These are phyloP conservation scores for Virgularia gustaviana DNA, from an alignment of 92 coral and sea anemone species.

Conservation along the genomic window DNA sequence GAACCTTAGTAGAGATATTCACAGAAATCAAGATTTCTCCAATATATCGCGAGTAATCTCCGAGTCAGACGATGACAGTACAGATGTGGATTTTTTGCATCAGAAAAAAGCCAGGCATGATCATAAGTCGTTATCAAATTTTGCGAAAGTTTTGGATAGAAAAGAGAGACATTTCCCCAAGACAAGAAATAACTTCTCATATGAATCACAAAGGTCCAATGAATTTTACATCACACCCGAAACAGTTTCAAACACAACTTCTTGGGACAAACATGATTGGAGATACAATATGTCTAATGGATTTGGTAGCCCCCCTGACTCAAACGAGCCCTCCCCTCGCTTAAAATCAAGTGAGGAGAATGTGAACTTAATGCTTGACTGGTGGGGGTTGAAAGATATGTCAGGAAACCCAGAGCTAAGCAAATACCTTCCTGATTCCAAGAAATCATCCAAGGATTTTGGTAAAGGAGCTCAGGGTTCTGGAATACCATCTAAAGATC, in stretches of 20 bases:
- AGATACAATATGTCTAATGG: background rate
- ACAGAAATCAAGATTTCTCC: no score
- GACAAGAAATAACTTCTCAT: background rate
- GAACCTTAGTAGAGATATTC: no score
- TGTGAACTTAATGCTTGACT: conserved; percentile 62
- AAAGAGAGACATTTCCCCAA: no score
- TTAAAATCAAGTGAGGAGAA: conserved; percentile 47
- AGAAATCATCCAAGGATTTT: background rate
- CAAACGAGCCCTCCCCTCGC: background rate
- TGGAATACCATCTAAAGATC: background rate
- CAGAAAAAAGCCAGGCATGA: background rate
- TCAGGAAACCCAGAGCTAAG: conserved; percentile 23
- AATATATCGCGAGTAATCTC: no score
- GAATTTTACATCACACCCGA: background rate
- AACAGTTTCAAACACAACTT: background rate
- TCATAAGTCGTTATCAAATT: no score
- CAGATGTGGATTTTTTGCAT: background rate
- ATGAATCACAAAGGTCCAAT: background rate
- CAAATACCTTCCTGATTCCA: background rate
- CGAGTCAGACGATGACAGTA: background rate
- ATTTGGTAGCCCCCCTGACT: background rate
- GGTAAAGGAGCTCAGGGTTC: background rate
- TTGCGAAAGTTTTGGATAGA: no score
- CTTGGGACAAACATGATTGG: background rate
- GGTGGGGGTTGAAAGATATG: conserved; percentile 77